Conservation (phyloP, 92 coral and sea anemone genomes). For the Zoanthus solanderi region DNA sequence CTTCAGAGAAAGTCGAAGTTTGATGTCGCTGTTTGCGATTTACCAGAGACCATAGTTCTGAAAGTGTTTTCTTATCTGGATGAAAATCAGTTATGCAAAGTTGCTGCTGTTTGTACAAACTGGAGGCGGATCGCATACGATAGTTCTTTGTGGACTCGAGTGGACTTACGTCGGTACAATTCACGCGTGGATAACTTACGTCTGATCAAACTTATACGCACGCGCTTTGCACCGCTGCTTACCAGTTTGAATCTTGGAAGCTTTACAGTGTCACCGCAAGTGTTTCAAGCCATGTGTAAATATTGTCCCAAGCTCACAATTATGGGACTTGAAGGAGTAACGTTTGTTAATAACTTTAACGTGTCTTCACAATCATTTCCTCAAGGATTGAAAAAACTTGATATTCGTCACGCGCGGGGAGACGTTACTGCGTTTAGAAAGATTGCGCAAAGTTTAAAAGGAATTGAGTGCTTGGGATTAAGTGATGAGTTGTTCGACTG, state of each 20-base stretch:
- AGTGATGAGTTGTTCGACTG: constrained; percentile 77
- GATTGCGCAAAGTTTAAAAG: constrained; percentile 63
- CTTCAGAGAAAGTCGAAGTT: background rate
- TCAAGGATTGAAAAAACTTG: constrained; percentile 67
- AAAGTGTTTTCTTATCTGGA: constrained; percentile 76
- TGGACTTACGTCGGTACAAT: constrained; percentile 77
- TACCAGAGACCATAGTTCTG: constrained; percentile 88
- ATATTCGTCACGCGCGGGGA: constrained; percentile 86
- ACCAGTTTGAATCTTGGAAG: constrained; percentile 78
- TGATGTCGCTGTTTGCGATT: constrained; percentile 47
- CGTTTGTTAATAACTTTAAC: constrained; percentile 74
- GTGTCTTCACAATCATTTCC: constrained; percentile 75
- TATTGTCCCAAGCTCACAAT: constrained; percentile 75
- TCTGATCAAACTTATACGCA: constrained; percentile 75
- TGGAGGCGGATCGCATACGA: constrained; percentile 91
- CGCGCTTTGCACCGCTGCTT: constrained; percentile 76
- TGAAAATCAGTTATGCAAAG: constrained; percentile 68
- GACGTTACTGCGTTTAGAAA: constrained; percentile 77
- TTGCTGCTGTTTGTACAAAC: constrained; percentile 74
- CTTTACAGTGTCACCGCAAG: constrained; percentile 75
- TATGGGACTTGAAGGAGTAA: constrained; percentile 76
- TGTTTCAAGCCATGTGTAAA: constrained; percentile 72
- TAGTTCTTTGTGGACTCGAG: constrained; percentile 84
- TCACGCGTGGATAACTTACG: constrained; percentile 74
- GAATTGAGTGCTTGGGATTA: constrained; percentile 72